Percentiles rank a stretch among this genome's conserved stretches.
phyloP scores from a whole-genome alignment of 1,140 invertebrate genomes.

The Hermetia illucens region DNA sequence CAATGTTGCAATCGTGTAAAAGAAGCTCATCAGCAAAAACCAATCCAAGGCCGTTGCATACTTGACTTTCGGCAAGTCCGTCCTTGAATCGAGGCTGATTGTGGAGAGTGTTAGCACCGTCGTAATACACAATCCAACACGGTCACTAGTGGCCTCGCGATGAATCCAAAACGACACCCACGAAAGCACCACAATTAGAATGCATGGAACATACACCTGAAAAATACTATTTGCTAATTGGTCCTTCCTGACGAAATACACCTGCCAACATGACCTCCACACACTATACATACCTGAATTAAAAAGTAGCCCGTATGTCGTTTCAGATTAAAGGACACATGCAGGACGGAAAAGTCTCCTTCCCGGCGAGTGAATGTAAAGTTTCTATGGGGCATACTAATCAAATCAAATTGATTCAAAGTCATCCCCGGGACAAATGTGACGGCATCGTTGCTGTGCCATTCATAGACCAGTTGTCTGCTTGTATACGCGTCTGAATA shows the following conservation, averaged over 20 bases:
- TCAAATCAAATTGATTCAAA: constrained; percentile 78
- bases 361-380: constrained; percentile 61
- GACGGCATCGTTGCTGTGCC: constrained; percentile 70
- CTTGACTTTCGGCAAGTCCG: constrained; percentile 79
- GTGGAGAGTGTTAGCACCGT: constrained; percentile 83
- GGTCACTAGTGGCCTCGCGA: constrained; percentile 72
- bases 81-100: constrained; percentile 80
- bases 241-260: too few species aligned
- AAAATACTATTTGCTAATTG: constrained; percentile 1
- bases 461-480: constrained; percentile 76
- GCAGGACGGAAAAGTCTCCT: constrained; percentile 77
- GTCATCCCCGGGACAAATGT: constrained; percentile 81
- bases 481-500: constrained; percentile 77
- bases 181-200: constrained; percentile 83
- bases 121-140: constrained; percentile 64
- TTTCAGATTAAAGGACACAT: constrained; percentile 83
- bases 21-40: constrained; percentile 87
- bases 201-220: constrained; percentile 85
- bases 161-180: constrained; percentile 98
- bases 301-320: constrained; percentile 86
- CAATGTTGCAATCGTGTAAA: constrained; percentile 84
- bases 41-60: constrained; percentile 87
- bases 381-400: constrained; percentile 69
- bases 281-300: constrained; percentile 48
- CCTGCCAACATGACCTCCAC: too few species aligned